Evolutionary conservation across 92 coral and sea anemone genomes (phyloP), one percentile per base, ranked within the genome.

Genomic region (Zoanthus sansibaricus): DNA sequence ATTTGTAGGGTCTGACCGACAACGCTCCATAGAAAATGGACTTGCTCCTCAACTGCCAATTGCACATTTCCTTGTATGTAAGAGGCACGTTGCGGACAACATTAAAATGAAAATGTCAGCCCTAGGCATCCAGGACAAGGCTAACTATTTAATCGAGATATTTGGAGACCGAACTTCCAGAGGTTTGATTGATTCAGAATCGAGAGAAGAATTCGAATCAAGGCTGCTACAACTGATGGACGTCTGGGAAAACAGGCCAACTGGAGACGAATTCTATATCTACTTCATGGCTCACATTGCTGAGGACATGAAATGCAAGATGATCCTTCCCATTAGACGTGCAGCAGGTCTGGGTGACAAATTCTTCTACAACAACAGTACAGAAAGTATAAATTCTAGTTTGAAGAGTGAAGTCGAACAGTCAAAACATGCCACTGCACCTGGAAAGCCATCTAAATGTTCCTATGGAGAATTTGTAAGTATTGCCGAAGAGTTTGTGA

Each of bases 21-120:
- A 82, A 21, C 79, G 72, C 0, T 78, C 90, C 6, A 79, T 86
- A 0, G 91, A 87, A 68, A 82, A 82, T 44, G 93, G 93, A 47
- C 55, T 91, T 72, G 46, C 82, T 54, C 78, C 79, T 15, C 72
- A 77, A 31, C 73, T 91, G 54, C 90, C 88, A 16, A 20, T 91
- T 30, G 88, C 93, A 75, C 87, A 86, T 20, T 91, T 88, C 88
- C 88, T 91, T 49, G 86, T 91, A n/a, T 76, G 93, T 72, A 91
- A 87, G 61, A 21, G 82, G 0, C 93, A 91, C 47, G 86, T 91
- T 3, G 91, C 83, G 76, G 91, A 87, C 1, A 86, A 91, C 76
- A 66, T 78, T 48, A 62, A 44, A 66, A 25, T 88, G 32, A 91
- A 87, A 82, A 61, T 91, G 31, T 3, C 55, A 64, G 68, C 69